Percentiles rank a stretch among this genome's conserved stretches.
These are phyloP conservation scores for Sander lucioperca DNA, from an alignment of 2,113 vertebrate species.

Conservation along the genomic window DNA sequence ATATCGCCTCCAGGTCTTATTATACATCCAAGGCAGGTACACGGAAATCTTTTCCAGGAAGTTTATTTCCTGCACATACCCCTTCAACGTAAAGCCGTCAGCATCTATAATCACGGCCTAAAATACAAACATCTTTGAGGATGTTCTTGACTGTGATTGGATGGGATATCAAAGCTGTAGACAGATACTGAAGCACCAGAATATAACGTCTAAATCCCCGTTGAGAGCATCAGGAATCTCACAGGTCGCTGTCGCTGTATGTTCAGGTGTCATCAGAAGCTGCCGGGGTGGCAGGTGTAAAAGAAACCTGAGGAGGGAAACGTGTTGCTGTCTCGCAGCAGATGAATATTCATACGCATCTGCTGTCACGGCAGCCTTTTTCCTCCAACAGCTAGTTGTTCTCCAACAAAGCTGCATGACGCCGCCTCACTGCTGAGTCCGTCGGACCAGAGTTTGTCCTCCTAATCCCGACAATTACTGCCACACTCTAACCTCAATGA, in stretches of 20 bases:
- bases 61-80: not conserved
- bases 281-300: not conserved
- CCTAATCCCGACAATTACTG: not conserved
- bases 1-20: no score
- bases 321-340: not conserved
- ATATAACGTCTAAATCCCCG: not conserved
- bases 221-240: not conserved
- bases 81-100: not conserved
- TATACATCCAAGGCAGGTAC: not conserved
- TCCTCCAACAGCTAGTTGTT: not conserved
- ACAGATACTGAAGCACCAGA: not conserved
- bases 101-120: not conserved
- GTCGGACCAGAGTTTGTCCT: not conserved
- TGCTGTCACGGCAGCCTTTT: constrained; percentile 24
- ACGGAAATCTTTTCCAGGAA: not conserved
- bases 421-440: not conserved
- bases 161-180: not conserved
- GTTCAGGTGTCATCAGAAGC: not conserved
- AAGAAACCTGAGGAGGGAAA: constrained; percentile 34
- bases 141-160: not conserved
- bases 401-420: constrained; percentile 6
- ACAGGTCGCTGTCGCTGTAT: not conserved
- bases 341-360: constrained; percentile 67
- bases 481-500: not conserved
- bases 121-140: not conserved